A percentile compares a stretch with the other conserved stretches of the same genome.
These are phyloP conservation scores for Drosophila sucinea DNA, from an alignment of 1,140 invertebrate genomes.

Conservation along the genomic window DNA sequence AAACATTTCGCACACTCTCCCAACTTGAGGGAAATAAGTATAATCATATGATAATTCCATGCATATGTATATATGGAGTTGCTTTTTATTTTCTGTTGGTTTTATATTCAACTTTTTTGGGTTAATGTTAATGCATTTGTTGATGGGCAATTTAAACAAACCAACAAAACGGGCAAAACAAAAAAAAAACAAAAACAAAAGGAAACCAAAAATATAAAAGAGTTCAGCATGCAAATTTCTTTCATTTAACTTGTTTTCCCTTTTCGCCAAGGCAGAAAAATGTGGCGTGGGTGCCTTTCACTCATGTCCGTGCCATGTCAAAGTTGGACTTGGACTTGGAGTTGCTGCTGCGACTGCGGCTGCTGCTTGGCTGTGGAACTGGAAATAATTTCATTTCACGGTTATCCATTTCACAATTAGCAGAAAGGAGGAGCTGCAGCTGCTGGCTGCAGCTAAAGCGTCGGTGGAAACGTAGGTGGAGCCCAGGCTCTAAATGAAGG, in stretches of 20 bases:
- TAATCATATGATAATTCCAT: slow-evolving; percentile 14
- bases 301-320: slow-evolving; percentile 66
- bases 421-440: slow-evolving; percentile 27
- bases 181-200: neutral
- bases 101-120: slow-evolving; percentile 40
- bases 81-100: slow-evolving; percentile 20
- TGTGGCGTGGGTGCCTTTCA: slow-evolving; percentile 74
- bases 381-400: slow-evolving; percentile 77
- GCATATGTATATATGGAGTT: slow-evolving; percentile 4
- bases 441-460: neutral
- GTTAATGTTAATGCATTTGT: slow-evolving; percentile 75
- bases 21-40: neutral
- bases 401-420: slow-evolving; percentile 74
- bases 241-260: slow-evolving; percentile 75
- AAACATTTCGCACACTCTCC: slow-evolving; percentile 9
- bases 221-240: slow-evolving; percentile 76
- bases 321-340: slow-evolving; percentile 55
- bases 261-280: slow-evolving; percentile 51
- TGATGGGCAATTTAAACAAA: slow-evolving; percentile 66
- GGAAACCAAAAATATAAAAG: slow-evolving; percentile 41
- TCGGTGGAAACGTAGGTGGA: neutral
- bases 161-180: neutral
- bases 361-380: slow-evolving; percentile 35
- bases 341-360: slow-evolving; percentile 31
- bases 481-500: slow-evolving; percentile 7